Evolutionary conservation across 2,797 vertebrate species (phyloP).

Genomic region (Macroramphosus scolopax): DNA sequence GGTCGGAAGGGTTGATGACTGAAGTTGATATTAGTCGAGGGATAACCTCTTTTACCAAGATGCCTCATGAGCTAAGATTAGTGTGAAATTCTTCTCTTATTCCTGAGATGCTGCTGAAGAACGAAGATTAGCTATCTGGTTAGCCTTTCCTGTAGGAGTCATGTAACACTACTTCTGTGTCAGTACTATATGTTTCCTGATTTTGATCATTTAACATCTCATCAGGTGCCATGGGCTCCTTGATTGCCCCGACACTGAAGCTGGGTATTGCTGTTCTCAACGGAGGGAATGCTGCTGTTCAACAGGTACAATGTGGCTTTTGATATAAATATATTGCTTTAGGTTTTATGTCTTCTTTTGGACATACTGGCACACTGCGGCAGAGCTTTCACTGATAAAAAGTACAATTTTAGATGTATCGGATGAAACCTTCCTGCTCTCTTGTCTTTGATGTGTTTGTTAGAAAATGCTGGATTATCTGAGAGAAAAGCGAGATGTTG

Average conservation of each 20-base stretch:
- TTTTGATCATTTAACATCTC: conserved; percentile 39
- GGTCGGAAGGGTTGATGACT: conserved; percentile 66
- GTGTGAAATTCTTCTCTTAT: too few species aligned
- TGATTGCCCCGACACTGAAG: conserved; percentile 88
- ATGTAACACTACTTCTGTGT: neutral
- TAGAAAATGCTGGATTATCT: conserved; percentile 97
- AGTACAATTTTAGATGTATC: neutral
- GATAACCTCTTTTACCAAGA: too few species aligned
- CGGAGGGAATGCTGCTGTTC: conserved; percentile 90
- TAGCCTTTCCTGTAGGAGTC: too few species aligned
- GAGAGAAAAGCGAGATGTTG: conserved; percentile 88
- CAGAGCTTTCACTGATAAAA: neutral
- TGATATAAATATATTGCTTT: too few species aligned
- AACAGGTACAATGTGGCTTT: conserved; percentile 80
- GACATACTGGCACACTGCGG: too few species aligned
- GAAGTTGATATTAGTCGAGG: too few species aligned
- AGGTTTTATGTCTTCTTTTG: too few species aligned
- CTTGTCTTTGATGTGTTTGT: conserved; percentile 49
- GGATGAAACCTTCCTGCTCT: neutral
- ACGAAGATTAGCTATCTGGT: too few species aligned
- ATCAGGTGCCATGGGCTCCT: conserved; percentile 84
- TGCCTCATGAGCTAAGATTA: too few species aligned
- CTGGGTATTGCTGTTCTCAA: conserved; percentile 92
- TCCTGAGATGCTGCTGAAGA: too few species aligned
- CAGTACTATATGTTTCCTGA: conserved; percentile 9